Evolutionary conservation across 1,140 invertebrate species (phyloP), one percentile per base, ranked within the genome.

Genomic region (Akabosia matsudoensis): DNA sequence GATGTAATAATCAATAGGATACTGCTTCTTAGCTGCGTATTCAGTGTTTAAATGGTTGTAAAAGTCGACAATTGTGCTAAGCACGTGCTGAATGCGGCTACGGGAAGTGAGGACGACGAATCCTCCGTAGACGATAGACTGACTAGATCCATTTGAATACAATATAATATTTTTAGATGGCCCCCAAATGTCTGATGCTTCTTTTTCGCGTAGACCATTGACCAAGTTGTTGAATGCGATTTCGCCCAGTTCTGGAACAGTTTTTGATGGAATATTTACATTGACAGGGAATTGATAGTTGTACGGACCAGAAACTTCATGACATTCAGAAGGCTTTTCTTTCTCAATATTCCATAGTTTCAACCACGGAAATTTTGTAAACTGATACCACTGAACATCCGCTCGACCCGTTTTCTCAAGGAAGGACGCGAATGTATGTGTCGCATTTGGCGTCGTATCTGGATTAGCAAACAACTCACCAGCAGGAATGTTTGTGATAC

Each of bases 121-220:
- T 1, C 76, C 76, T 1, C 70, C 34, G 4, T 56, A 37, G 16
- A 73, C 73, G 0, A 76, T 54, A 4, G 74, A 71, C 1, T 78
- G 45, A 18, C 76, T 76, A 0, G 74, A 61, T 18, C 56, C 37
- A 64, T 75, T 76, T 0, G 76, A 52, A 26, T 78, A 76, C 3
- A 78, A 45, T 14, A 80, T 28, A 33, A 78, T 14, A 74, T 77
- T 76, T 33, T 77, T 78, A 1, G 79, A 76, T 0, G 56, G 7
- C 16, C 79, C 79, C 79, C 79, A 80, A 31, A 80, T 28, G 26
- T 79, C 76, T 22, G 28, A 28, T 10, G 74, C 37, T 18, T 74
- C 14, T 24, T 54, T 56, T 26, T 34, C 28, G 0, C 16, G 18
- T 24, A 76, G 61, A 33, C 72, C 74, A 4, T 51, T 33, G 4